Percentiles rank a stretch among this genome's conserved stretches.
phyloP scores from a whole-genome alignment of 1,140 invertebrate species.

The Colletes gigas region DNA sequence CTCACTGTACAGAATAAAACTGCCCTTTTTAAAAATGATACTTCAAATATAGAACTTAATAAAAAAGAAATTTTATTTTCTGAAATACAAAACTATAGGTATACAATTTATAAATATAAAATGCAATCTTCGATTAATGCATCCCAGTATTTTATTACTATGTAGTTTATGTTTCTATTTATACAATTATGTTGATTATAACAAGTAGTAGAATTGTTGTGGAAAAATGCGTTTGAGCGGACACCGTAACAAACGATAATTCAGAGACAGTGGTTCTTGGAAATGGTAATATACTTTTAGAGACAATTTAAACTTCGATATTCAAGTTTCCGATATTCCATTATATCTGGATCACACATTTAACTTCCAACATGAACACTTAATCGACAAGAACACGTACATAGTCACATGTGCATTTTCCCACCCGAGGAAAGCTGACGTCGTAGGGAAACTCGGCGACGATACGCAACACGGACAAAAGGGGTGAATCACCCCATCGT shows the following conservation, averaged over 20 bases:
- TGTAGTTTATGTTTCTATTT: neutral
- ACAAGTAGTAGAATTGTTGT: neutral
- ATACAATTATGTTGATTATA: too few species aligned
- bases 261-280: too few species aligned
- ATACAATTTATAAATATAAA: neutral
- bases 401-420: conserved; percentile 34
- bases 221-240: neutral
- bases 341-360: neutral
- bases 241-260: too few species aligned
- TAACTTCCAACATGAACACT: conserved; percentile 6
- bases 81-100: too few species aligned
- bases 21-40: too few species aligned
- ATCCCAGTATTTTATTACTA: neutral
- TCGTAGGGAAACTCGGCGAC: conserved; percentile 1
- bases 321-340: neutral
- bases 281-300: too few species aligned
- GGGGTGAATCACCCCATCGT: conserved; percentile 37
- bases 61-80: too few species aligned
- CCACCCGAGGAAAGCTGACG: conserved; percentile 38
- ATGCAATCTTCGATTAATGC: too few species aligned
- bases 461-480: conserved; percentile 26
- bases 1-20: too few species aligned
- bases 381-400: neutral
- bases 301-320: too few species aligned
- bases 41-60: too few species aligned